phyloP scores from a whole-genome alignment of 2,888 invertebrate species.

The Aplocera efformata region DNA sequence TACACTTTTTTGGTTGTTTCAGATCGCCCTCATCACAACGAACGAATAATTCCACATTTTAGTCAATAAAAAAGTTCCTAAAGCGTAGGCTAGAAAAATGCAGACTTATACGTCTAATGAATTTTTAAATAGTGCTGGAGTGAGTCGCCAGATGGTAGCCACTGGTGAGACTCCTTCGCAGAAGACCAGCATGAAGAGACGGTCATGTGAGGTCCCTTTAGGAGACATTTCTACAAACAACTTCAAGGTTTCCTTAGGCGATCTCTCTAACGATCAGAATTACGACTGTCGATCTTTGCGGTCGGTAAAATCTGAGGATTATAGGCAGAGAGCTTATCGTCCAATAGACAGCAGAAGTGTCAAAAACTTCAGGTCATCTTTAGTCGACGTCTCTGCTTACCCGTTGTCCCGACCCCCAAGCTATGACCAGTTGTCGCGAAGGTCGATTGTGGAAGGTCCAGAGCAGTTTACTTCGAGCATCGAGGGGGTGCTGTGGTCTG shows the following conservation, averaged over 20 bases:
- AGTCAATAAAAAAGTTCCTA: slow-evolving; percentile 74
- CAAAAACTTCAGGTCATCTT: slow-evolving; percentile 68
- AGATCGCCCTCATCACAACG: slow-evolving; percentile 48
- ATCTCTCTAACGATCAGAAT: slow-evolving; percentile 58
- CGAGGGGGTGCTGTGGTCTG: slow-evolving; percentile 76
- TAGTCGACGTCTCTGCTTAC: slow-evolving; percentile 60
- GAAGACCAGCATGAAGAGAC: slow-evolving; percentile 71
- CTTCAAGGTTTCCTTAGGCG: slow-evolving; percentile 71
- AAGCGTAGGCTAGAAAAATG: slow-evolving; percentile 39
- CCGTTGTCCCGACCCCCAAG: slow-evolving; percentile 67
- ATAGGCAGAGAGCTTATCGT: slow-evolving; percentile 55
- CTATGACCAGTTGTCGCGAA: slow-evolving; percentile 68
- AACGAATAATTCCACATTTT: slow-evolving; percentile 73
- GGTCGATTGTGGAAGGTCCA: slow-evolving; percentile 65
- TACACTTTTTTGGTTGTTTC: slow-evolving; percentile 54
- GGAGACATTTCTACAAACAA: slow-evolving; percentile 71
- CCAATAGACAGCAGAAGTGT: slow-evolving; percentile 71
- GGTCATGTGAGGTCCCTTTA: slow-evolving; percentile 72
- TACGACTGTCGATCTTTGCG: slow-evolving; percentile 64
- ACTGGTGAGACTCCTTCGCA: slow-evolving; percentile 72
- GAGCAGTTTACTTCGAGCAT: slow-evolving; percentile 74
- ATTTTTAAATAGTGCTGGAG: slow-evolving; percentile 71
- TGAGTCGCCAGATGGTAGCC: slow-evolving; percentile 73
- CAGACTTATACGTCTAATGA: slow-evolving; percentile 74
- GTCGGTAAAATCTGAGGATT: slow-evolving; percentile 64